These are phyloP conservation scores for Ctenoplectra terminalis DNA, from an alignment of 1,140 invertebrate genomes.

Conservation along the genomic window DNA sequence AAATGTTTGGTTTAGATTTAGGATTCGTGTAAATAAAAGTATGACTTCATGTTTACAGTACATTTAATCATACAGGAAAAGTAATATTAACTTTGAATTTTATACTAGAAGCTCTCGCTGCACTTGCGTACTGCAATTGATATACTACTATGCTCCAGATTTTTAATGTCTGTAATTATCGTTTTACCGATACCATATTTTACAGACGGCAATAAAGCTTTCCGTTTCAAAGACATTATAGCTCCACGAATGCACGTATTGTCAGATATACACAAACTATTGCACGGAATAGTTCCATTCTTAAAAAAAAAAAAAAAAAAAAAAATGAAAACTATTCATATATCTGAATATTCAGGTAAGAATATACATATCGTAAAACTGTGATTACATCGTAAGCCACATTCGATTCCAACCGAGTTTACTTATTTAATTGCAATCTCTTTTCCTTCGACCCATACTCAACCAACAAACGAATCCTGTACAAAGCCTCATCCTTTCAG, in stretches of 20 bases:
- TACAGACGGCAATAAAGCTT: not conserved
- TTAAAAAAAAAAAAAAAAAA: not conserved
- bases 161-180: not conserved
- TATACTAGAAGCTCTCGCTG: not conserved
- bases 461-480: not conserved
- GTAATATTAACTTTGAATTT: not conserved
- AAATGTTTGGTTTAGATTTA: too few relatives aligned
- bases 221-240: not conserved
- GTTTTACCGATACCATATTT: not conserved
- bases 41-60: not conserved
- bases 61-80: too few relatives aligned
- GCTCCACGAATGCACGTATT: not conserved
- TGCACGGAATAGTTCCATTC: too few relatives aligned
- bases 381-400: too few relatives aligned
- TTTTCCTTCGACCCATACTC: too few relatives aligned
- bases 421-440: too few relatives aligned
- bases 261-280: not conserved
- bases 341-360: not conserved
- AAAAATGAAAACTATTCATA: not conserved
- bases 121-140: not conserved
- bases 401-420: too few relatives aligned
- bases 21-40: too few relatives aligned
- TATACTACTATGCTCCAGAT: not conserved
- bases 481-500: too few relatives aligned
- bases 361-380: too few relatives aligned